Base-by-base conservation (phyloP, 2,888 invertebrate genomes). In the Scelioninae gen. 2 region DNA sequence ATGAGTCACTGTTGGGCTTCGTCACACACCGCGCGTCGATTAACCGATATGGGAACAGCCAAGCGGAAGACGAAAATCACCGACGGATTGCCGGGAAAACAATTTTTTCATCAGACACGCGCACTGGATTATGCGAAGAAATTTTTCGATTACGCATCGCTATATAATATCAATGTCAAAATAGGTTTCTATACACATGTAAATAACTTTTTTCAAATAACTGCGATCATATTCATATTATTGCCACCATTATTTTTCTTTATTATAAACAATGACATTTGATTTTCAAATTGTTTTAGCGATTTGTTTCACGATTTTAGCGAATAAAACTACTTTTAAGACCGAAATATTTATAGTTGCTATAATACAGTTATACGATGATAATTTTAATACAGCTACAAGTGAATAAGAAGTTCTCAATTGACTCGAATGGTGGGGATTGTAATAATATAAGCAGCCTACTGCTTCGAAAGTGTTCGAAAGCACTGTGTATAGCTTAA, bases 321-420 rank as follows among this genome's bases (percentile, higher is more conserved):
- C 4, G 25, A 25, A 25, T 25, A 25, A 4, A 25, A 25, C 25
- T 6, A 6, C 3, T 25, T 3, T 3, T 6, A 25, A 25, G 3
- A 6, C 15, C n/a, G 6, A 48, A 57, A 39, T 19, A 19, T 28
- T 5, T 25, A 43, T 6, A 25, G 6, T n/a, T 33, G 19, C 35
- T 16, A 37, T 35, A 10, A 50, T 60, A 61, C 61, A 55, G 55
- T 69, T 55, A 61, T 55, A 25, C 33, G 46, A 53, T 28, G 69
- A 10, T 41, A 39, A 46, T 31, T 57, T 25, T 37, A 31, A 53
- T 31, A 2, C 28, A 31, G 53, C 31, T n/a, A 31, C 39, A 57
- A 69, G 63, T 65, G 71, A 60, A 52, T 65, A 71, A 71, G 70
- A 71, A 71, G 58, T 33, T 58, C 45, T 64, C 64, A 71, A 71